These are phyloP conservation scores for Tetragonula clypearis DNA, from an alignment of 1,140 invertebrate species.

Conservation along the genomic window DNA sequence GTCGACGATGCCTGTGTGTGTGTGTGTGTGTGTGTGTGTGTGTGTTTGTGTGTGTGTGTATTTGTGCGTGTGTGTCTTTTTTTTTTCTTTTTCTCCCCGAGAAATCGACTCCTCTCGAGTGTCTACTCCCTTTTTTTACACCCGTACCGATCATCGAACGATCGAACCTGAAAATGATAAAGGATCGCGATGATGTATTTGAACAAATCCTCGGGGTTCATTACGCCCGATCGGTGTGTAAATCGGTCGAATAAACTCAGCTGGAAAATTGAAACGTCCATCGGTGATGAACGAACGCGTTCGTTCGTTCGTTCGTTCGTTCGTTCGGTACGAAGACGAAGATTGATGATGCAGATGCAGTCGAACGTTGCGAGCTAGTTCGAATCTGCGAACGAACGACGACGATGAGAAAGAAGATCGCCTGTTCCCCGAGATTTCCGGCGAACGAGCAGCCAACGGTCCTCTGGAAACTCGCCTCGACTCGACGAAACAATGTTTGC, in stretches of 20 bases:
- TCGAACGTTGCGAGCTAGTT: background rate
- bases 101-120: background rate
- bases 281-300: background rate
- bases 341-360: slow-evolving; percentile 40
- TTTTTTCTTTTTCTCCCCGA: background rate
- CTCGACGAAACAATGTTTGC: slow-evolving; percentile 59
- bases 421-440: slow-evolving; percentile 27
- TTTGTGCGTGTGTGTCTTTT: too few relatives aligned
- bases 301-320: background rate
- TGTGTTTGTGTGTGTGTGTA: too few relatives aligned
- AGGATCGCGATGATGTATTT: slow-evolving; percentile 11
- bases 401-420: background rate
- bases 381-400: background rate
- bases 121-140: background rate
- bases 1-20: too few relatives aligned
- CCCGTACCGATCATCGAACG: background rate
- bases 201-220: slow-evolving; percentile 24
- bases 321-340: background rate
- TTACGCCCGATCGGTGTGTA: background rate
- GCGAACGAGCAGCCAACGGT: background rate
- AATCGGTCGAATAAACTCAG: slow-evolving; percentile 45
- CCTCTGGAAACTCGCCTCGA: slow-evolving; percentile 35
- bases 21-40: too few relatives aligned
- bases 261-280: slow-evolving; percentile 52
- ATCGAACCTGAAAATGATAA: slow-evolving; percentile 2